Conservation (phyloP, 2,113 vertebrate species). For the Cololabis saira region DNA sequence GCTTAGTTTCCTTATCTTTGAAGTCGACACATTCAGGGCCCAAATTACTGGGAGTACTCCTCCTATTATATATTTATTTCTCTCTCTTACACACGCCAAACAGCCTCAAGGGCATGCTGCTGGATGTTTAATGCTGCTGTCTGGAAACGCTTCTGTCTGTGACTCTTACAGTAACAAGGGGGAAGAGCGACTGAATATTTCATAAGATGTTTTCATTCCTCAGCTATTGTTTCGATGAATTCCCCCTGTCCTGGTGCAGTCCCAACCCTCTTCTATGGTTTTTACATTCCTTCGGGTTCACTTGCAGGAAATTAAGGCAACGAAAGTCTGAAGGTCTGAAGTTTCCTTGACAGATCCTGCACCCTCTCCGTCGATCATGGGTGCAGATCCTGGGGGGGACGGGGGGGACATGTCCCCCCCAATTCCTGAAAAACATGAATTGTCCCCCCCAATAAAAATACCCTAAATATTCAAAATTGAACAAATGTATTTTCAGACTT, state of each 20-base stretch:
- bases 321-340: constrained; percentile 41
- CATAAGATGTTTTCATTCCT: constrained; percentile 45
- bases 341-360: constrained; percentile 36
- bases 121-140: constrained; percentile 1
- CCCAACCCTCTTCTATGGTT: constrained; percentile 1
- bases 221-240: constrained; percentile 52
- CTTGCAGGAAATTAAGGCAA: constrained; percentile 47
- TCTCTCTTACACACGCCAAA: no score
- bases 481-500: no score
- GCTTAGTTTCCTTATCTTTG: constrained; percentile 6
- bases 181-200: constrained; percentile 56
- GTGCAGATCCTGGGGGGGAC: no score
- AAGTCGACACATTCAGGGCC: constrained; percentile 19
- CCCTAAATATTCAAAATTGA: no score
- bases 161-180: constrained; percentile 46
- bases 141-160: constrained; percentile 31
- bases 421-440: no score
- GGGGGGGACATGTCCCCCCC: no score
- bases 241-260: constrained; percentile 10
- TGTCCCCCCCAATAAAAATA: no score
- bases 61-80: constrained; percentile 7
- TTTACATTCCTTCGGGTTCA: constrained; percentile 29
- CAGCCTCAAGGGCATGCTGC: no score
- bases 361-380: no score
- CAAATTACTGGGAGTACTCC: constrained; percentile 1